These are phyloP conservation scores for Unio pictorum DNA, from an alignment of 2,888 invertebrate genomes.

Conservation along the genomic window DNA sequence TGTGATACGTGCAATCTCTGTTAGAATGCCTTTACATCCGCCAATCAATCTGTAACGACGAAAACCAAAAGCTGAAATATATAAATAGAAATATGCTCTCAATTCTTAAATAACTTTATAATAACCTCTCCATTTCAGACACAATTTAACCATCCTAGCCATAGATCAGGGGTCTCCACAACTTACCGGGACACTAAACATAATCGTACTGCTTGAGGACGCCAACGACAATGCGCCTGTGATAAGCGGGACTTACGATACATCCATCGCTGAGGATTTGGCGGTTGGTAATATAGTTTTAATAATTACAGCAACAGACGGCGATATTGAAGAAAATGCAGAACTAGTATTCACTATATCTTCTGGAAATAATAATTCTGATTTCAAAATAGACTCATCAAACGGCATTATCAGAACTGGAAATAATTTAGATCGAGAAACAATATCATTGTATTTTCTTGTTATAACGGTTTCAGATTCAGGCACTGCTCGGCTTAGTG, in stretches of 20 bases:
- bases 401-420: constrained; percentile 45
- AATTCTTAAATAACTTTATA: no score
- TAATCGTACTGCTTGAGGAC: background rate
- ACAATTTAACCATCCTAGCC: constrained; percentile 3
- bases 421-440: constrained; percentile 55
- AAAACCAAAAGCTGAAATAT: no score
- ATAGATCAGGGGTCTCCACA: background rate
- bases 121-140: background rate
- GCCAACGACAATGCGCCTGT: constrained; percentile 3
- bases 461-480: constrained; percentile 28
- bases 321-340: constrained; percentile 47
- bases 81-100: no score
- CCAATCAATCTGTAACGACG: no score
- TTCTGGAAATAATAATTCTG: constrained; percentile 36
- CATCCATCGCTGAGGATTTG: constrained; percentile 39
- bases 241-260: constrained; percentile 6
- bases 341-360: constrained; percentile 41
- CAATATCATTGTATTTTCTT: constrained; percentile 39
- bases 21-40: no score
- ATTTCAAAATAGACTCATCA: constrained; percentile 46
- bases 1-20: no score
- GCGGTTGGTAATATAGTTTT: constrained; percentile 19
- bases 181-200: background rate
- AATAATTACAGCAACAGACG: constrained; percentile 30
- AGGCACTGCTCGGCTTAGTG: background rate